Base-by-base conservation (phyloP, 1,140 invertebrate genomes). In the Panagrolaimus sp. region DNA sequence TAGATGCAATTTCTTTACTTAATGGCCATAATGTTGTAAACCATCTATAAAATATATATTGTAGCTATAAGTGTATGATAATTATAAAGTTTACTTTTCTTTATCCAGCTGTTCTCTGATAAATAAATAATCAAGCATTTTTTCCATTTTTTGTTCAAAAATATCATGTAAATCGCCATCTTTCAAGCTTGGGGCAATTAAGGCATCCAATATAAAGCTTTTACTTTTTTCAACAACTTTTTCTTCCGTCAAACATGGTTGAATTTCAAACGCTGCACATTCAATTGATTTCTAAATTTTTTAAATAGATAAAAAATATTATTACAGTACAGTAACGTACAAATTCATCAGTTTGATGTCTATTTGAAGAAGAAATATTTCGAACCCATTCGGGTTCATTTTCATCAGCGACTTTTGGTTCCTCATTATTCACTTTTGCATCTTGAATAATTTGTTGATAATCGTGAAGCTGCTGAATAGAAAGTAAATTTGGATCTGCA, bases 101-200 rank as follows among this genome's bases (percentile, higher is more conserved):
- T 8, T 23, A 11, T 45, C 38, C 8, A 80, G 64, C 16, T 74
- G 69, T 63, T 80, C 78, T 62, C 72, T 23, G 25, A 63, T 65
- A 11, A 83, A 61, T 9, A 81, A 61, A 68, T 66, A 71, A 57
- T 78, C 75, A 14, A 83, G 57, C 46, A 81, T 63, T 66, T 57
- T 51, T 47, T 72, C 63, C 31, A 70, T 20, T 68, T 81, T 78
- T 42, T 63, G n/a, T 5, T 77, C 78, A 43, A 78, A 64, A 38
- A 46, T 11, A 13, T 47, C 61, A 42, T 44, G 47, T 11, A 63
- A 62, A 23, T 69, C 67, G 23, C 45, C 61, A 0, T 45, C 48
- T 13, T 65, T 57, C n/a, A 47, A 51, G 2, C 63, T 31, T 14
- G 14, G 13, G 13, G 48, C 53, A 25, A 44, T 44, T 9, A 66